These are phyloP conservation scores for Sialia sialis DNA, from an alignment of 2,113 vertebrate genomes.

Conservation along the genomic window DNA sequence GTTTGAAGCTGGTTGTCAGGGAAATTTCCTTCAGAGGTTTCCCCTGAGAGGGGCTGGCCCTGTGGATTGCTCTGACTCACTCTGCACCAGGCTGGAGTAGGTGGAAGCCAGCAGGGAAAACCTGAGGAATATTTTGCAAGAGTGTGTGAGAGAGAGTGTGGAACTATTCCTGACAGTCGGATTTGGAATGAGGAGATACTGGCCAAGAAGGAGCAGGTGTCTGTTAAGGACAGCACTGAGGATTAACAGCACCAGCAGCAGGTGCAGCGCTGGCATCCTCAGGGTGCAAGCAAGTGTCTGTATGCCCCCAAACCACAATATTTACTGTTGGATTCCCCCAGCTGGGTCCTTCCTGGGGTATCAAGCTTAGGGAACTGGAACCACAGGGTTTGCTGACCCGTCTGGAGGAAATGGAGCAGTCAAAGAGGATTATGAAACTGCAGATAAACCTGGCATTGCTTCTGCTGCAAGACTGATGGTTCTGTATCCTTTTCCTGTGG, in stretches of 20 bases:
- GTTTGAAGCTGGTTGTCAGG: background rate
- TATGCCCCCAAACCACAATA: fast-evolving
- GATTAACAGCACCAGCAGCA: background rate
- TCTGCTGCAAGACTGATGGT: background rate
- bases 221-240: background rate
- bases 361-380: background rate
- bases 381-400: background rate
- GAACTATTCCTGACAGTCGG: fast-evolving
- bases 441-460: background rate
- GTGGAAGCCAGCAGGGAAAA: background rate
- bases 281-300: background rate
- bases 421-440: background rate
- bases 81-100: background rate
- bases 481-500: background rate
- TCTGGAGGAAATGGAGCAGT: background rate
- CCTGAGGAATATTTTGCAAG: background rate
- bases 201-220: background rate
- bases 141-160: background rate
- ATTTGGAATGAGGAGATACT: fast-evolving
- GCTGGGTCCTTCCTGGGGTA: background rate
- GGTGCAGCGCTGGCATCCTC: background rate
- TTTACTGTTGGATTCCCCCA: background rate
- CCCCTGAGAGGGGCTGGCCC: background rate
- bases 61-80: background rate
- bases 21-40: background rate